Base-by-base conservation (phyloP, 2,888 invertebrate genomes). In the Meliscaeva auricollis region DNA sequence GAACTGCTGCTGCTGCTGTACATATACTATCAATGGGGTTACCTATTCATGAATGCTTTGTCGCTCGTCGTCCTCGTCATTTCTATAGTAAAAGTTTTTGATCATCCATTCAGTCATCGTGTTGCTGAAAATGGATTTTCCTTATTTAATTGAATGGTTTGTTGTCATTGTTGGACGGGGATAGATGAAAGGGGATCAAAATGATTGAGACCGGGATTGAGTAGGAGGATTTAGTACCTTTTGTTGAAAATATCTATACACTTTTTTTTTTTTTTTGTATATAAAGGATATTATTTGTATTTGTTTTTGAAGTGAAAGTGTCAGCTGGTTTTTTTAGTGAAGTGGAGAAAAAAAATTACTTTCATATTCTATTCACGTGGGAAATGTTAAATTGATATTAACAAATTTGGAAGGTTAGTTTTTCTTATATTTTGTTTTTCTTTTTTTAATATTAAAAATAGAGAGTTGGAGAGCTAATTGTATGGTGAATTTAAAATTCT, bases 61-160 rank as follows among this genome's bases (percentile, higher is more conserved):
- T 20, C 17, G 17, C n/a, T 3, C 13, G 9, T 38, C 9, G 38
- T 38, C 35, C 11, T 38, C 13, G 38, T 38, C 13, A 15, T 56
- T 30, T 41, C 26, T 5, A 1, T 32, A 13, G 46, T 17, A 73
- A 72, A 73, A 48, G 50, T 70, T 81, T 30, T 64, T 64, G 64
- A 66, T 66, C 66, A 66, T 81, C 56, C 64, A 75, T 70, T 81
- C 81, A 64, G 44, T 15, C 30, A 54, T 62, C 58, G 58, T 77
- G 74, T 44, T 82, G 77, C 58, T 77, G 72, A 60, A 46, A 73
- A 68, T 77, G 46, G 44, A 20, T 77, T 64, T 77, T 72, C 73
- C 46, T 77, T 68, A 77, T 77, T 72, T 73, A 82, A 82, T 77
- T 82, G 73, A 77, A 77, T 72, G 82, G 77, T 73, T 82, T 77